Percentiles rank a stretch among this genome's conserved stretches.
These are phyloP conservation scores for Latrodectus elegans DNA, from an alignment of 2,888 invertebrate genomes.

Conservation along the genomic window DNA sequence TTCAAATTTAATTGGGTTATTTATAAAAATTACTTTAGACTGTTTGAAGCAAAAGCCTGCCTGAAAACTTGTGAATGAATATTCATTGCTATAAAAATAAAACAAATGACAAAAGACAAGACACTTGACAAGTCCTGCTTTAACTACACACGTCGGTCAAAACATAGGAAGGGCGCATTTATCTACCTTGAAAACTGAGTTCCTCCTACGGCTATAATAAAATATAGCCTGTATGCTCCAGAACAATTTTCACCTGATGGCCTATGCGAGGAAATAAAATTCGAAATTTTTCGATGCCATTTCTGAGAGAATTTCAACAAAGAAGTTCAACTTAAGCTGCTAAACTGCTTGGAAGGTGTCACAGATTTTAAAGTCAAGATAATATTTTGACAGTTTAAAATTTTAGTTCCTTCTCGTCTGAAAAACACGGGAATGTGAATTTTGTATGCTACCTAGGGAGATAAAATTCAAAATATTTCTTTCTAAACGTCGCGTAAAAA, in stretches of 20 bases:
- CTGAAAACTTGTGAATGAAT: too few species aligned
- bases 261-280: neutral
- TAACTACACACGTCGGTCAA: too few species aligned
- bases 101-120: too few species aligned
- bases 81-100: too few species aligned
- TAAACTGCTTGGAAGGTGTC: neutral
- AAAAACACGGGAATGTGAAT: neutral
- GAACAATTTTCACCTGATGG: neutral
- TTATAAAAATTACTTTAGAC: too few species aligned
- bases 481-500: neutral
- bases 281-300: neutral
- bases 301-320: neutral
- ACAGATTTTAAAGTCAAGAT: neutral
- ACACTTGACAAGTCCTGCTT: too few species aligned
- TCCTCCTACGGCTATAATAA: too few species aligned
- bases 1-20: too few species aligned
- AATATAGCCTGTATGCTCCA: too few species aligned
- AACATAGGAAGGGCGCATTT: too few species aligned
- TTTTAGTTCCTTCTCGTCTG: neutral
- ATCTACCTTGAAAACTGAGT: too few species aligned
- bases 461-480: neutral
- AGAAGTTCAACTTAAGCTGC: neutral
- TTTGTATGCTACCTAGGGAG: neutral
- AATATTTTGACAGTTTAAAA: neutral
- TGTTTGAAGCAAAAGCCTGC: too few species aligned